phyloP scores from a whole-genome alignment of 2,797 vertebrate species.

The Cyprinella venusta region DNA sequence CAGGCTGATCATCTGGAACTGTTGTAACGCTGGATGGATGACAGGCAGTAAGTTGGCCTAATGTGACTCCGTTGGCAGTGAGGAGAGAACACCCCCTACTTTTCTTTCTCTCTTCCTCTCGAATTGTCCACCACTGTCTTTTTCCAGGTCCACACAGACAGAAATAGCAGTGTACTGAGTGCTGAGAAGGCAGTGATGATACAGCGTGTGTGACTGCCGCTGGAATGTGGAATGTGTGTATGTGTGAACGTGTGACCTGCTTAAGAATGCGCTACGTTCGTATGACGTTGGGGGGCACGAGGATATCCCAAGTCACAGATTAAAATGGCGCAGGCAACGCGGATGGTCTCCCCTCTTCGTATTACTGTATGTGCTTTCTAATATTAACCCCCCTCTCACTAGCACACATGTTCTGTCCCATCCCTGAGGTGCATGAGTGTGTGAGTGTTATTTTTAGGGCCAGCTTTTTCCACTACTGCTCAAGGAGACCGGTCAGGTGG shows the following conservation, averaged over 20 bases:
- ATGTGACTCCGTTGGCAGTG: slow-evolving; percentile 34
- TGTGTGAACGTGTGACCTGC: slow-evolving; percentile 63
- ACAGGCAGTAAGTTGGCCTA: slow-evolving; percentile 38
- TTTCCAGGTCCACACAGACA: slow-evolving; percentile 30
- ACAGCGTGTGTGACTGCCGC: slow-evolving; percentile 70
- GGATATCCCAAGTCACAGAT: slow-evolving; percentile 65
- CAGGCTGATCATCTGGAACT: slow-evolving; percentile 41
- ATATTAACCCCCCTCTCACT: slow-evolving; percentile 71
- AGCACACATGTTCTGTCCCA: slow-evolving; percentile 52
- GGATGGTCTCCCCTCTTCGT: slow-evolving; percentile 25
- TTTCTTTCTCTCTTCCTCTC: slow-evolving; percentile 25
- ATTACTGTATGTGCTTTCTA: slow-evolving; percentile 75
- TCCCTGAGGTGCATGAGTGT: slow-evolving; percentile 44
- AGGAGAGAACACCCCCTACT: slow-evolving; percentile 22
- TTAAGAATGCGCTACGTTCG: slow-evolving; percentile 57
- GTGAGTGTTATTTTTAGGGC: slow-evolving; percentile 77
- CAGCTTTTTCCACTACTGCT: slow-evolving; percentile 83
- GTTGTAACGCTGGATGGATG: slow-evolving; percentile 36
- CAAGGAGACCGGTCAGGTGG: slow-evolving; percentile 40
- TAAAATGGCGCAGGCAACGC: slow-evolving; percentile 62
- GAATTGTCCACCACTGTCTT: slow-evolving; percentile 6
- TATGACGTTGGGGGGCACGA: slow-evolving; percentile 61
- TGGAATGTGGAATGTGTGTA: slow-evolving; percentile 59
- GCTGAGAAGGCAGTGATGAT: slow-evolving; percentile 64
- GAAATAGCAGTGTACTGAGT: slow-evolving; percentile 28